A percentile compares a stretch with the other conserved stretches of the same genome.
Conservation (phyloP, 1,140 invertebrate genomes). For the Drosophila punjabiensis region DNA sequence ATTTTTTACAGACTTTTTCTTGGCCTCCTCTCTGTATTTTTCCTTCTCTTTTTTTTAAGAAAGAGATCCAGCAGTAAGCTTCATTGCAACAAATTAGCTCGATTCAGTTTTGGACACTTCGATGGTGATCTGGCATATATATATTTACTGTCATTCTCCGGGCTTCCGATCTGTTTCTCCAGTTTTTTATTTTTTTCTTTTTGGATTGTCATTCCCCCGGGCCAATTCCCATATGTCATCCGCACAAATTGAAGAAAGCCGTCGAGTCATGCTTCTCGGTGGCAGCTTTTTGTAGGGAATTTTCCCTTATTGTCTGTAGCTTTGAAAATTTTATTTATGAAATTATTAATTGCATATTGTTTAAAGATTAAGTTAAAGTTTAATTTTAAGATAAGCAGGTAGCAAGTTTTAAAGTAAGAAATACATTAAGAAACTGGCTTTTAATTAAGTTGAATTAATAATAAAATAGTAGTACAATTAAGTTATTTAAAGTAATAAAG, state of each 20-base stretch:
- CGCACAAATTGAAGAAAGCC: slow-evolving; percentile 63
- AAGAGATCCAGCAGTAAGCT: slow-evolving; percentile 60
- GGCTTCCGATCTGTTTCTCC: slow-evolving; percentile 41
- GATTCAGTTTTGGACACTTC: slow-evolving; percentile 55
- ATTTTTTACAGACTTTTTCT: not conserved
- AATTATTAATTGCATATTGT: not conserved
- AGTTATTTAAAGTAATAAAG: too few relatives aligned
- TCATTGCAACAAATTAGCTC: slow-evolving; percentile 77
- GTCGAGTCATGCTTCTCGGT: slow-evolving; percentile 13
- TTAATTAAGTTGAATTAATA: too few relatives aligned
- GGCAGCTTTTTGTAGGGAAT: slow-evolving; percentile 1
- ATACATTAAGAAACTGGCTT: too few relatives aligned
- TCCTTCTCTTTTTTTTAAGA: not conserved
- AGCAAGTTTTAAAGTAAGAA: too few relatives aligned
- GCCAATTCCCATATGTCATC: slow-evolving; percentile 58
- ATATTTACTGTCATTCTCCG: slow-evolving; percentile 21
- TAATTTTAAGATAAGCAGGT: not conserved
- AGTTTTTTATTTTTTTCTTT: slow-evolving; percentile 3
- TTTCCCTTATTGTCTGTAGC: not conserved
- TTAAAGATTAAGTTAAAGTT: not conserved
- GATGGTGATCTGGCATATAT: slow-evolving; percentile 57
- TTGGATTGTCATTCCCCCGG: slow-evolving; percentile 5
- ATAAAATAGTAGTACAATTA: too few relatives aligned
- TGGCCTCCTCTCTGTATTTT: not conserved
- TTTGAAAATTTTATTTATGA: not conserved